Evolutionary conservation across 2,113 vertebrate species (phyloP).

Genomic region (Junco hyemalis): DNA sequence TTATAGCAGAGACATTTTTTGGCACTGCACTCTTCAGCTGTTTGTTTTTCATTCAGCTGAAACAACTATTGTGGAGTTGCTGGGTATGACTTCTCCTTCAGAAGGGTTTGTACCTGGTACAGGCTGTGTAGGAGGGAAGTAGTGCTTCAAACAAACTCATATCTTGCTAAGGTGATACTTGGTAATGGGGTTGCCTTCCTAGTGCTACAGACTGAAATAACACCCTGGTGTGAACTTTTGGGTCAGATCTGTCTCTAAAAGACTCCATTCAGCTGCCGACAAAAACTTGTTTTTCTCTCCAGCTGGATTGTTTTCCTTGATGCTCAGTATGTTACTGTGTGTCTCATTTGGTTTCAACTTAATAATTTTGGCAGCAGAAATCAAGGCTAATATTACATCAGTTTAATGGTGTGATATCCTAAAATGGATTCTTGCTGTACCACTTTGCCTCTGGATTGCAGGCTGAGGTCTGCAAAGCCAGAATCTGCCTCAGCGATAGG

Average conservation of each 20-base stretch:
- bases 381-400: background rate
- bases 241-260: background rate
- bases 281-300: background rate
- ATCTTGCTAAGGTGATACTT: background rate
- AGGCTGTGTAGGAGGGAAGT: background rate
- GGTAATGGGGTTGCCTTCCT: background rate
- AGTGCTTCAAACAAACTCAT: background rate
- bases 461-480: background rate
- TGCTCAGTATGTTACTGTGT: background rate
- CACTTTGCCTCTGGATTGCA: background rate
- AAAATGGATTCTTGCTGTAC: background rate
- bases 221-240: background rate
- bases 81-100: background rate
- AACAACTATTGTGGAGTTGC: background rate
- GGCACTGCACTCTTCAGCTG: background rate
- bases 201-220: background rate
- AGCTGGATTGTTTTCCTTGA: background rate
- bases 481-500: background rate
- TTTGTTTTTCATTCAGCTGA: background rate
- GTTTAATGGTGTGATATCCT: background rate
- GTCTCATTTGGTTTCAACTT: background rate
- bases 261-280: background rate
- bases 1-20: background rate
- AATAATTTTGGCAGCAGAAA: background rate
- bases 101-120: accelerated